These are phyloP conservation scores for Eurystomus glaucurus DNA, from an alignment of 2,797 vertebrate species.

Conservation along the genomic window DNA sequence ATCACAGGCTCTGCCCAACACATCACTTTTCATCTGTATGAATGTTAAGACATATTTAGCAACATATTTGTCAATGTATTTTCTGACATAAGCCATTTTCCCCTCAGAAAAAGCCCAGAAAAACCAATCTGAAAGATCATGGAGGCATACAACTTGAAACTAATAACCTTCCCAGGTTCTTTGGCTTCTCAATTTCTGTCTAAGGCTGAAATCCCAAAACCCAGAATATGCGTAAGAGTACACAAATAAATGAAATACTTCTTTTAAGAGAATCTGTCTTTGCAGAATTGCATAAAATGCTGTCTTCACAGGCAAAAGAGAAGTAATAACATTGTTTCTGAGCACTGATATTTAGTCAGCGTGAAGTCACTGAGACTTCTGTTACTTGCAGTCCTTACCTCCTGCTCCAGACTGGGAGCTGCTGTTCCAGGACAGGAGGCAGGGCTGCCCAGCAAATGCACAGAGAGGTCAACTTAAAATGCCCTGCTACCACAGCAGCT, in stretches of 20 bases:
- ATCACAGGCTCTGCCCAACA: background rate
- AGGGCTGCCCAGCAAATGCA: rapidly evolving
- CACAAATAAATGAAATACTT: background rate
- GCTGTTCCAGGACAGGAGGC: background rate
- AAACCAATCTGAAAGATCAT: background rate
- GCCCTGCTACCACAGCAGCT: background rate
- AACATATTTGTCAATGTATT: background rate
- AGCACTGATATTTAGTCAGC: background rate
- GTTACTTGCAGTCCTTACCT: background rate
- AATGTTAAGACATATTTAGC: background rate
- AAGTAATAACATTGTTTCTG: background rate
- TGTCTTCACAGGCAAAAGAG: background rate
- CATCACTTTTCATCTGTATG: background rate
- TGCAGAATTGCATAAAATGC: background rate
- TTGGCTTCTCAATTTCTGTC: background rate
- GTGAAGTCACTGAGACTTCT: rapidly evolving
- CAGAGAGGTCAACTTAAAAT: background rate
- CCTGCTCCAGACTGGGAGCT: background rate
- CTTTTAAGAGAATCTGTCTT: background rate
- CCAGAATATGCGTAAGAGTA: background rate
- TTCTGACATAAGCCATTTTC: background rate
- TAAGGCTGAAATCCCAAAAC: background rate
- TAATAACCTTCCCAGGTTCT: background rate
- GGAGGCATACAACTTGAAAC: background rate
- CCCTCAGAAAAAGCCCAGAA: background rate